Percentiles rank a stretch among this genome's conserved stretches.
phyloP scores from a whole-genome alignment of 2,888 invertebrate species.

The Agrochola lota region DNA sequence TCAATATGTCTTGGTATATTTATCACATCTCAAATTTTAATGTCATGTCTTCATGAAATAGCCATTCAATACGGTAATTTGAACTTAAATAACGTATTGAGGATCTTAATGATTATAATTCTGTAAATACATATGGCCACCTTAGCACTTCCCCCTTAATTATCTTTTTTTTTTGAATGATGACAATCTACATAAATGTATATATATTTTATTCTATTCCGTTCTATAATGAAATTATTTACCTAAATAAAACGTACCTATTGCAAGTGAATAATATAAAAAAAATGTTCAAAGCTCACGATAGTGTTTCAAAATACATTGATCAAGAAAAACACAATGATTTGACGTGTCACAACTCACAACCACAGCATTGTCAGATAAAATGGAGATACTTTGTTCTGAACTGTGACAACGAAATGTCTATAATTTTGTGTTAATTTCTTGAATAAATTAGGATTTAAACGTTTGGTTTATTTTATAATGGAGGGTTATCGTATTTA shows the following conservation, averaged over 20 bases:
- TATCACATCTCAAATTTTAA: too few species aligned
- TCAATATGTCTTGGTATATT: too few species aligned
- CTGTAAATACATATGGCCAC: neutral
- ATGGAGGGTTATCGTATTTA: neutral
- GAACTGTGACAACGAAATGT: neutral
- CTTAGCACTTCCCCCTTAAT: neutral
- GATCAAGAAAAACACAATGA: conserved; percentile 66
- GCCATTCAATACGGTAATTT: too few species aligned
- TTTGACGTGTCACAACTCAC: conserved; percentile 40
- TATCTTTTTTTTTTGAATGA: neutral
- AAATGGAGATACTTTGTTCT: conserved; percentile 20
- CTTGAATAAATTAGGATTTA: neutral
- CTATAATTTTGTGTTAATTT: conserved; percentile 9
- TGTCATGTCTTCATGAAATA: too few species aligned
- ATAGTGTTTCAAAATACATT: neutral
- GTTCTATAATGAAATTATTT: neutral
- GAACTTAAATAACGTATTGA: too few species aligned
- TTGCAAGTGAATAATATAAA: neutral
- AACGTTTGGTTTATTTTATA: neutral
- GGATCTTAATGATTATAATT: neutral
- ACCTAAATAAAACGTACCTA: neutral
- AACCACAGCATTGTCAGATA: conserved; percentile 15
- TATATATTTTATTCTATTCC: neutral
- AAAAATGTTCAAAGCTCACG: neutral
- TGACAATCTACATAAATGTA: neutral